Conservation (phyloP, 2,888 invertebrate genomes). For the Synanthedon myopaeformis region DNA sequence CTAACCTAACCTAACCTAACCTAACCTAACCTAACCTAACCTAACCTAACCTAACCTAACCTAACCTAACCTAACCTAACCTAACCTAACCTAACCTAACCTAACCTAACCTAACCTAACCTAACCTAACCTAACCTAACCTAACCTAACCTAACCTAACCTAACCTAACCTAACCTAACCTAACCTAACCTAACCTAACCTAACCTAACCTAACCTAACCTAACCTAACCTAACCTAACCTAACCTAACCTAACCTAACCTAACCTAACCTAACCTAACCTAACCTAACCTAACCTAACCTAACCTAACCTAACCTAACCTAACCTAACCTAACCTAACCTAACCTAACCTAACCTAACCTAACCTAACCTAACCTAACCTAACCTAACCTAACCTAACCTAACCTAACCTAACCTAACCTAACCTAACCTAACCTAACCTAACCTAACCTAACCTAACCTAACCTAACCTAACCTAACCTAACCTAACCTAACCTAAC, state of each 20-base stretch:
- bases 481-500: conserved; percentile 7
- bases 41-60: conserved; percentile 8
- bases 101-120: conserved; percentile 4
- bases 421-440: not conserved
- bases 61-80: conserved; percentile 6
- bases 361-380: not conserved
- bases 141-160: conserved; percentile 7
- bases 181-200: conserved; percentile 6
- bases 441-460: not conserved
- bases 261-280: conserved; percentile 5
- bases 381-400: not conserved
- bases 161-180: conserved; percentile 8
- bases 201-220: conserved; percentile 7
- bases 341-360: conserved; percentile 8
- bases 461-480: conserved; percentile 4
- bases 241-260: conserved; percentile 2
- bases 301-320: conserved; percentile 7
- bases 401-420: not conserved
- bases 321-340: conserved; percentile 8
- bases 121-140: conserved; percentile 3
- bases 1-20: conserved; percentile 8
- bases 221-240: conserved; percentile 4
- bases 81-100: conserved; percentile 7
- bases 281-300: conserved; percentile 6
- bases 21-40: conserved; percentile 7